Evolutionary conservation across 2,888 invertebrate genomes (phyloP).

Genomic region (Cerastoderma edule): DNA sequence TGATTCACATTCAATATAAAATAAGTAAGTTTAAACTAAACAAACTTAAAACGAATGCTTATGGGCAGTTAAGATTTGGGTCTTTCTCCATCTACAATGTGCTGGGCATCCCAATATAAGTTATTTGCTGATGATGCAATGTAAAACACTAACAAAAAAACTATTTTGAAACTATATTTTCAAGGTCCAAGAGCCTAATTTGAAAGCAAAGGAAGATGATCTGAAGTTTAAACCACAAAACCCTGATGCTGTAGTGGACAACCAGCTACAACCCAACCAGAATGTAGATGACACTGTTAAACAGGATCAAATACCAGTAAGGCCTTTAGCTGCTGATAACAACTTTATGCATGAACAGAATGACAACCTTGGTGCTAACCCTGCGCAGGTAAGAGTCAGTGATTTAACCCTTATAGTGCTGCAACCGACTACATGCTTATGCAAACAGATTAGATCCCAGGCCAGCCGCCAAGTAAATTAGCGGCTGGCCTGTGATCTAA

Average conservation of each 20-base stretch:
- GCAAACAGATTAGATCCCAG: neutral
- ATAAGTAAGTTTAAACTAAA: no score
- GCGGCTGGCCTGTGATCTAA: neutral
- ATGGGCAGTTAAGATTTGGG: no score
- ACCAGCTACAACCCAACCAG: constrained; percentile 48
- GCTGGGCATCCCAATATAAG: no score
- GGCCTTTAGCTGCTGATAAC: constrained; percentile 20
- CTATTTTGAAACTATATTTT: no score
- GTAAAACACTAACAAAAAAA: no score
- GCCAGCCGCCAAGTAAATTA: neutral
- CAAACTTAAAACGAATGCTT: no score
- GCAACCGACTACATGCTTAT: neutral
- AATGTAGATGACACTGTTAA: constrained; percentile 39
- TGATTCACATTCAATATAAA: no score
- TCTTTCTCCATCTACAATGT: no score
- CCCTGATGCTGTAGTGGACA: constrained; percentile 27
- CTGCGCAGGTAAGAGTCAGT: constrained; percentile 1
- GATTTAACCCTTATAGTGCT: neutral
- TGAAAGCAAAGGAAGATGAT: constrained; percentile 30
- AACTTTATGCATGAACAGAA: constrained; percentile 1
- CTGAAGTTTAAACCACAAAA: constrained; percentile 35
- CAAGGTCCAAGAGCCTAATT: constrained; percentile 54
- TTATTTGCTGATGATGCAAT: no score
- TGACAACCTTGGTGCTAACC: neutral
- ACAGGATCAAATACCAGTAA: constrained; percentile 44